Evolutionary conservation across 2,113 vertebrate genomes (phyloP).

Genomic region (Brachyhypopomus occidentalis): DNA sequence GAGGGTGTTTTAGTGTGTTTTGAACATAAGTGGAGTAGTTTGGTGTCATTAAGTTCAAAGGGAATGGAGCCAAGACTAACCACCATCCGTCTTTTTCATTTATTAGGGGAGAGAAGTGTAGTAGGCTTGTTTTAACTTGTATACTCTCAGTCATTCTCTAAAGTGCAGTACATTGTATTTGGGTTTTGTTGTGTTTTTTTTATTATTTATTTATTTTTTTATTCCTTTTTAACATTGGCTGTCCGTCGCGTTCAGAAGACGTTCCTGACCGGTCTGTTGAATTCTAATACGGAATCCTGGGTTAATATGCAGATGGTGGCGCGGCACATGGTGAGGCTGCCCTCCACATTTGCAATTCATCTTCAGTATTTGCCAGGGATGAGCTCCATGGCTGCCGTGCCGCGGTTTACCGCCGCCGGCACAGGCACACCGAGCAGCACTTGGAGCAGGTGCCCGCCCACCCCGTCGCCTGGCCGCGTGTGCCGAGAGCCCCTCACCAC

Average conservation of each 20-base stretch:
- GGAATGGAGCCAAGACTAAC: slow-evolving; percentile 29
- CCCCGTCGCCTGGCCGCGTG: neutral
- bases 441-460: slow-evolving; percentile 24
- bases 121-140: slow-evolving; percentile 12
- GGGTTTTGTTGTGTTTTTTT: too few species aligned
- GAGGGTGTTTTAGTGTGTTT: slow-evolving; percentile 39
- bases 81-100: slow-evolving; percentile 37
- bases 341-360: slow-evolving; percentile 42
- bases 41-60: slow-evolving; percentile 41
- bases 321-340: slow-evolving; percentile 5
- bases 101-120: slow-evolving; percentile 26
- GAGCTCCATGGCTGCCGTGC: slow-evolving; percentile 25
- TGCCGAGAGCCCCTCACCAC: neutral
- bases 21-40: slow-evolving; percentile 40
- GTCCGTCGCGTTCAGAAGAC: slow-evolving; percentile 21
- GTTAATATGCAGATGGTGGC: slow-evolving; percentile 48
- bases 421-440: slow-evolving; percentile 10
- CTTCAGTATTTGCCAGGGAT: slow-evolving; percentile 25
- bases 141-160: neutral
- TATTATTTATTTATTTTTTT: neutral
- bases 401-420: slow-evolving; percentile 4
- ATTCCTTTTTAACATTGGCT: slow-evolving; percentile 11
- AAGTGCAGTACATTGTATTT: slow-evolving; percentile 6
- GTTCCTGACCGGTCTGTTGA: slow-evolving; percentile 18
- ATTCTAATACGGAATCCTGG: slow-evolving; percentile 33